A percentile compares a stretch with the other conserved stretches of the same genome.
Evolutionary conservation across 2,113 vertebrate species (phyloP).

Genomic region (Microtus montanus): DNA sequence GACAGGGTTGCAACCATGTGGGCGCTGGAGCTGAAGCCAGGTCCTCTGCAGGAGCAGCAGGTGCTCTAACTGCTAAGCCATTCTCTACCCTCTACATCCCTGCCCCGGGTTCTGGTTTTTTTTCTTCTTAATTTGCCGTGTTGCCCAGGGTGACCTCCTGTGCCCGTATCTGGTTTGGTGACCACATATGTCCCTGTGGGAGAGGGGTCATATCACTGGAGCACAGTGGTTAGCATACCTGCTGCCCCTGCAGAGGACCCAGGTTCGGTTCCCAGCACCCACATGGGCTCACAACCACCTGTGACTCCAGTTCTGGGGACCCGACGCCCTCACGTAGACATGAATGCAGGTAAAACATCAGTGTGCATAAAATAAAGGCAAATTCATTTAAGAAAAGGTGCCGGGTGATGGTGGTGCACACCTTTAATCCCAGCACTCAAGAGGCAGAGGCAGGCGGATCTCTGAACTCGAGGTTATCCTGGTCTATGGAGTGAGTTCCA

Average conservation of each 20-base stretch:
- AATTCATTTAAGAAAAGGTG: neutral
- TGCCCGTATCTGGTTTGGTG: neutral
- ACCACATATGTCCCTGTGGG: neutral
- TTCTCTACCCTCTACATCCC: neutral
- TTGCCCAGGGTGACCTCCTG: neutral
- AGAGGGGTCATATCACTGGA: neutral
- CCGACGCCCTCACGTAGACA: neutral
- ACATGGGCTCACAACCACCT: neutral
- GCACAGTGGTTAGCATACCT: neutral
- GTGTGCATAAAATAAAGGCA: neutral
- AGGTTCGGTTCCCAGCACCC: neutral
- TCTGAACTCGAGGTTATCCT: neutral
- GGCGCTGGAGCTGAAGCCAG: neutral
- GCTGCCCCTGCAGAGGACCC: neutral
- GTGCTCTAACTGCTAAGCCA: neutral
- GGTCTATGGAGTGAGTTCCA: neutral
- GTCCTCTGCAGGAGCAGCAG: neutral
- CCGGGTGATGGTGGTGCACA: fast-evolving
- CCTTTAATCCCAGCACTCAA: neutral
- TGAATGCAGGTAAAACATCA: neutral
- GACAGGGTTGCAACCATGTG: neutral
- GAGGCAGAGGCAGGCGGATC: neutral
- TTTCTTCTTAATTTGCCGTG: neutral
- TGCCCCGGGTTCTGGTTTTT: no score
- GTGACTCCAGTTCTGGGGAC: neutral